Evolutionary conservation across 1,140 invertebrate species (phyloP), one percentile per base, ranked within the genome.

Genomic region (Ruditapes philippinarum): DNA sequence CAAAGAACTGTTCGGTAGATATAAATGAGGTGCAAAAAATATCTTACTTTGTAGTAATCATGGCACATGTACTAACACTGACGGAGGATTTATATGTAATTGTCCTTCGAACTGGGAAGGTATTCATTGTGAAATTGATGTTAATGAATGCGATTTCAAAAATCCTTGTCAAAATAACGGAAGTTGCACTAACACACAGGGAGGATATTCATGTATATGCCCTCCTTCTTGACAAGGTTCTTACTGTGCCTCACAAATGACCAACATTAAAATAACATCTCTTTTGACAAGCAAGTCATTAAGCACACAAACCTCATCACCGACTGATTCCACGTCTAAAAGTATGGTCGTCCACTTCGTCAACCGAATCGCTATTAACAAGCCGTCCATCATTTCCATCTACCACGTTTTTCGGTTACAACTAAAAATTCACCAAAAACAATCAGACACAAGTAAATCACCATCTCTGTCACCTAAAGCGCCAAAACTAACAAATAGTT

Each of bases 101-200:
- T 74, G 70, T 22, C 12, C 33, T 17, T 3, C 2, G 9, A 36
- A 22, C 17, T 74, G 70, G 70, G 7, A 9, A 4, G 70, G 70
- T 4, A 25, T 22, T 3, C 25, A 74, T 42, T 74, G 70, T 49
- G 33, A 19, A 9, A 22, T 2, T 3, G 70, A 74, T 33, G 38
- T 74, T 17, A 22, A 74, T 28, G 70, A 74, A 74, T 74, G 70
- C n/a, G n/a, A n/a, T 28, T 5, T 1, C 1, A 36, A 11, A 7
- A 2, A 40, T n/a, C 68, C 76, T 12, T 90, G 89, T 65, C 33
- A 76, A 38, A 86, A 90, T 54, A n/a, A 60, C 5, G 89, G 74
- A 28, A 81, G 22, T 9, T 90, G 89, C 49, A n/a, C 49, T 1
- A 79, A 51, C 28, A 79, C 22, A n/a, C 19, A 1, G 5, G 76